These are phyloP conservation scores for Mesopsocus fuscifrons DNA, from an alignment of 2,888 invertebrate genomes.

Conservation along the genomic window DNA sequence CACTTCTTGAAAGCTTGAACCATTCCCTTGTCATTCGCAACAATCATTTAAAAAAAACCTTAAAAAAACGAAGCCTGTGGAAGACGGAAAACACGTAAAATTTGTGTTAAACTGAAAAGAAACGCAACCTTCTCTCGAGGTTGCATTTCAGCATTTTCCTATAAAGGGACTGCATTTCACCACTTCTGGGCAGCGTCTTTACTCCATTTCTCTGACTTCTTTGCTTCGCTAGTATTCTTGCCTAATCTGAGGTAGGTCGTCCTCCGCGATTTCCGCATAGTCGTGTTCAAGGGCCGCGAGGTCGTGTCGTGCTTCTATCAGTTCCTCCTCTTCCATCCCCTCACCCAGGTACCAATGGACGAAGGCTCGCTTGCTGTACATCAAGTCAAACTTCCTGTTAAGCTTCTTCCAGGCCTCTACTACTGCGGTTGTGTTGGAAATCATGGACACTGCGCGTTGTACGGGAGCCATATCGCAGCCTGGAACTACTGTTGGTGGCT, in stretches of 20 bases:
- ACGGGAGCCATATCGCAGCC: slow-evolving; percentile 30
- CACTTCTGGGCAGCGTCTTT: too few species aligned
- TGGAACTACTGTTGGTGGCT: slow-evolving; percentile 48
- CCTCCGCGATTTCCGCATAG: slow-evolving; percentile 21
- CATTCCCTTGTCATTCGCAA: too few species aligned
- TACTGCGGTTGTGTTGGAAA: slow-evolving; percentile 56
- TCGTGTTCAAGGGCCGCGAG: slow-evolving; percentile 26
- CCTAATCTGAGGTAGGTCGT: background rate
- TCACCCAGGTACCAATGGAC: slow-evolving; percentile 45
- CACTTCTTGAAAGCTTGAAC: too few species aligned
- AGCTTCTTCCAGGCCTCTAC: slow-evolving; percentile 38
- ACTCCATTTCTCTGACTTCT: too few species aligned
- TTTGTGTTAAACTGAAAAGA: too few species aligned
- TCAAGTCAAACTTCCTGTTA: slow-evolving; percentile 37
- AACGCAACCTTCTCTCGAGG: too few species aligned
- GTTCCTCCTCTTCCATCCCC: slow-evolving; percentile 32
- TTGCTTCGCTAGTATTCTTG: background rate
- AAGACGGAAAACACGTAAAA: too few species aligned
- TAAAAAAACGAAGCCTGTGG: too few species aligned
- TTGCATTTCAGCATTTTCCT: too few species aligned
- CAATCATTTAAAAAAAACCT: too few species aligned
- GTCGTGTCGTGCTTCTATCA: slow-evolving; percentile 26
- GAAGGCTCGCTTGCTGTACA: slow-evolving; percentile 40
- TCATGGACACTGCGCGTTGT: slow-evolving; percentile 44
- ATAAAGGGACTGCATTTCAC: too few species aligned